phyloP scores from a whole-genome alignment of 2,888 invertebrate species.

The Sinohyriopsis cumingii region DNA sequence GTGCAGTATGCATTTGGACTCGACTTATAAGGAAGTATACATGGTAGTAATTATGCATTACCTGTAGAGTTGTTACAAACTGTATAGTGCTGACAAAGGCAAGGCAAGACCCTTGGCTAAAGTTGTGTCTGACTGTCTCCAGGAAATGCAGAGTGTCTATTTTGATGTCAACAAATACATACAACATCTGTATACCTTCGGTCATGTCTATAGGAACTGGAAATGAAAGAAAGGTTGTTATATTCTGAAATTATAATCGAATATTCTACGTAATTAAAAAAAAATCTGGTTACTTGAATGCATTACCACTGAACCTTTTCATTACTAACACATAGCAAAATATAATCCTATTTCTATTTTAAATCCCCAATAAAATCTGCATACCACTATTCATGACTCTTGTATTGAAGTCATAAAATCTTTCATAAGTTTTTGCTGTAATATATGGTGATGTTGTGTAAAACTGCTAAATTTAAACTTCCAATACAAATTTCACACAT shows the following conservation, averaged over 20 bases:
- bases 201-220: constrained; percentile 70
- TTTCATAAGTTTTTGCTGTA: too few relatives aligned
- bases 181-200: constrained; percentile 88
- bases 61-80: constrained; percentile 94
- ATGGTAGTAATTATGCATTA: constrained; percentile 69
- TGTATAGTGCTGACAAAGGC: constrained; percentile 98
- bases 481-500: too few relatives aligned
- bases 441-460: neutral
- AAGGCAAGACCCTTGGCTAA: constrained; percentile 74
- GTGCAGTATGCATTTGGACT: too few relatives aligned
- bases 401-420: too few relatives aligned
- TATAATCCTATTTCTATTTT: neutral
- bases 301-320: too few relatives aligned
- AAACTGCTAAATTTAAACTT: too few relatives aligned
- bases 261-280: too few relatives aligned
- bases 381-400: too few relatives aligned
- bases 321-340: neutral
- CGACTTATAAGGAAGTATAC: too few relatives aligned
- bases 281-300: too few relatives aligned
- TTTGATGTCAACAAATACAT: constrained; percentile 98
- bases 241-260: too few relatives aligned
- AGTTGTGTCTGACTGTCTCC: constrained; percentile 83
- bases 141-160: constrained; percentile 95
- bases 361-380: too few relatives aligned
- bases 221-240: constrained; percentile 12